Evolutionary conservation across 2,797 vertebrate species (phyloP), one percentile per base, ranked within the genome.

Genomic region (Alca torda): DNA sequence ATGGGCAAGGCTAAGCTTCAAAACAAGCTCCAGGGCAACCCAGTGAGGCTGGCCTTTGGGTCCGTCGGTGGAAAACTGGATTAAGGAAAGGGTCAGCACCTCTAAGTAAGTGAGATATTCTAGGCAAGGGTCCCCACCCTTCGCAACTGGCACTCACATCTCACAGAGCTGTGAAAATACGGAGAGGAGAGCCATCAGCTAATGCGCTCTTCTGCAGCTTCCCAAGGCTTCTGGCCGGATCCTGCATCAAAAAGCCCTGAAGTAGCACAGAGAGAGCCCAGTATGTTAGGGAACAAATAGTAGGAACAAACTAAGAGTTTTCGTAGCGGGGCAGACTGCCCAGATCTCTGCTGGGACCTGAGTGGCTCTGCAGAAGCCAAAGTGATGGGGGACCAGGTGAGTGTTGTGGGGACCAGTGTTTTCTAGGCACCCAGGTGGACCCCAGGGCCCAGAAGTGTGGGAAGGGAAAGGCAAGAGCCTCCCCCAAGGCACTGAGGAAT

Each of bases 121-220:
- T 3, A 4, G 12, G 18, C 30, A 75, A 89, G 45, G 20, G 15
- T 41, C 43, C 30, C 4, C 10, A 13, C 8, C 20, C 43, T 50
- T 60, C 21, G 12, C 1, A 45, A 23, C 53, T 13, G 20, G n/a
- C 16, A 16, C 23, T 59, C 23, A 2, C 0, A 0, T 33, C 35
- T 57, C 61, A 21, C 13, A 33, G 35, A 20, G 8, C 30, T 37
- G 39, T 48, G 93, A 33, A 73, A 69, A 59, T 19, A 37, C 0
- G 4, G 31, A 43, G 35, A 67, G 26, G n/a, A 56, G 14, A 70
- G n/a, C n/a, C 8, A 17, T 13, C 24, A 28, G 20, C 28, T 78
- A 10, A 18, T 20, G 39, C 3, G 30, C 24, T 31, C n/a, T 50
- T 70, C 76, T 57, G 60, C 26, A 37, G 60, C 9, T 82, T 54